These are phyloP conservation scores for Typhlichthys subterraneus DNA, from an alignment of 2,797 vertebrate genomes.

Conservation along the genomic window DNA sequence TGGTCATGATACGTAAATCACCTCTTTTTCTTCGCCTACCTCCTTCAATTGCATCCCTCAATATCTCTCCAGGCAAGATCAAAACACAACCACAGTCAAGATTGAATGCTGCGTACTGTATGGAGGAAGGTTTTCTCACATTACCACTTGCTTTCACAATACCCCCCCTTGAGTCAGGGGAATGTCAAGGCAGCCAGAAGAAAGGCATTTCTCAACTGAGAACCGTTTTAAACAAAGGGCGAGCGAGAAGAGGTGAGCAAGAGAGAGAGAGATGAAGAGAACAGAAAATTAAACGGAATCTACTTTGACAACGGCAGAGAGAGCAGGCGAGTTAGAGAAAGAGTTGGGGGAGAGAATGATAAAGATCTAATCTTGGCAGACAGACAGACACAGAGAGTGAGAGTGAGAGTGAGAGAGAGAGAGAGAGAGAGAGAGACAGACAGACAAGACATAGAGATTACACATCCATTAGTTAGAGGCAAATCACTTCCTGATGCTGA, in stretches of 20 bases:
- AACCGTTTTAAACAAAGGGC: constrained; percentile 22
- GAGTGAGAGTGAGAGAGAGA: constrained; percentile 6
- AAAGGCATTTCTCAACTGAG: constrained; percentile 36
- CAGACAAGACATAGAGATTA: constrained; percentile 18
- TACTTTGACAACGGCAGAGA: background rate
- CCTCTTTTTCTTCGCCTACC: constrained; percentile 16
- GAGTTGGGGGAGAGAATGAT: too few species aligned
- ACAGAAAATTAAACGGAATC: constrained; percentile 30
- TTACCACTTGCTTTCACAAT: constrained; percentile 26
- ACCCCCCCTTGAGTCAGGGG: constrained; percentile 8
- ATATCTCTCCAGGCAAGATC: constrained; percentile 37
- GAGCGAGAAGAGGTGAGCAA: background rate
- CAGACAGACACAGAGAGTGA: background rate
- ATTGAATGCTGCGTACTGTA: constrained; percentile 54
- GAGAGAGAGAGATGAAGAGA: constrained; percentile 5
- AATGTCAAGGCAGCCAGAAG: constrained; percentile 17
- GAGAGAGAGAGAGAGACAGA: constrained; percentile 16
- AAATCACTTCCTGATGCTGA: constrained; percentile 43
- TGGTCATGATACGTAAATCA: constrained; percentile 18
- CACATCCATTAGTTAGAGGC: constrained; percentile 29
- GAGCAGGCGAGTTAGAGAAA: background rate
- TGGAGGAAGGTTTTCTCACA: constrained; percentile 50
- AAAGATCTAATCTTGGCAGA: constrained; percentile 25
- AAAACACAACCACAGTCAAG: constrained; percentile 61
- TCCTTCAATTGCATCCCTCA: constrained; percentile 20